Conservation (phyloP, 2,113 vertebrate genomes). For the Hiodon alosoides region DNA sequence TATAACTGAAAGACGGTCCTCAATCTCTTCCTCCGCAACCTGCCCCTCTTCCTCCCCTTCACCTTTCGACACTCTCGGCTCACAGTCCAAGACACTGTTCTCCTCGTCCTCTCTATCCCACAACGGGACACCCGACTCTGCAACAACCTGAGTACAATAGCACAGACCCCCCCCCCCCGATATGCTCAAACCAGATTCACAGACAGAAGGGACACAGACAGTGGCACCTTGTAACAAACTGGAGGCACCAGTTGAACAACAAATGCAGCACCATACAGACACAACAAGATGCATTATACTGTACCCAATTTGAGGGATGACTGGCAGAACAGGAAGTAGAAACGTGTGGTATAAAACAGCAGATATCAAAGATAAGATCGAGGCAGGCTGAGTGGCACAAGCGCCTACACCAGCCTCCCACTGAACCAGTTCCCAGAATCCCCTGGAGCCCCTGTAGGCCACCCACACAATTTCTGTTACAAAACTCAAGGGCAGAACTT, state of each 20-base stretch:
- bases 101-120: too few species aligned
- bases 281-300: background rate
- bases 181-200: background rate
- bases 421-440: slow-evolving; percentile 14
- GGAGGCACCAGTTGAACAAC: too few species aligned
- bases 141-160: too few species aligned
- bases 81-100: too few species aligned
- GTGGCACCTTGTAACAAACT: background rate
- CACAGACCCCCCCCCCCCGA: too few species aligned
- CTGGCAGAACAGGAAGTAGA: slow-evolving; percentile 1
- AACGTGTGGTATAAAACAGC: slow-evolving; percentile 12
- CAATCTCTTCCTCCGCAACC: too few species aligned
- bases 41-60: too few species aligned
- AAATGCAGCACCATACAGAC: background rate
- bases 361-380: background rate
- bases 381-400: background rate
- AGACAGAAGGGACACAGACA: background rate
- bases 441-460: slow-evolving; percentile 11
- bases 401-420: slow-evolving; percentile 19
- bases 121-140: too few species aligned
- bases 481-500: too few species aligned
- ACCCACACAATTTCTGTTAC: slow-evolving; percentile 3
- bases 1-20: too few species aligned
- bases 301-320: background rate
- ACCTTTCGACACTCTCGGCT: too few species aligned